Evolutionary conservation across 2,888 invertebrate genomes (phyloP), one percentile per base, ranked within the genome.

Genomic region (Zootermopsis nevadensis): DNA sequence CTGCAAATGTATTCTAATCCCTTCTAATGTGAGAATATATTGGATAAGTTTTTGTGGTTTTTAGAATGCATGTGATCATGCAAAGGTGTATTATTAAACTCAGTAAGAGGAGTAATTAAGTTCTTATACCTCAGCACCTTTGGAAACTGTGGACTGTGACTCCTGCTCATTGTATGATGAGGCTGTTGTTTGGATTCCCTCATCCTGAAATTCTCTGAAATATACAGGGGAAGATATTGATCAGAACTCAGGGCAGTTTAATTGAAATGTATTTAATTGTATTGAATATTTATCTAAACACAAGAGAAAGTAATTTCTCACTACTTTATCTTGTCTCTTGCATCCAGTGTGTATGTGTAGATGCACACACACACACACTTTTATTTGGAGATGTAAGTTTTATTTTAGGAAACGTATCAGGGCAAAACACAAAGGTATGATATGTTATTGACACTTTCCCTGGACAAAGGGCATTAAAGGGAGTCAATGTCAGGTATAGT

Each of bases 131-230:
- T 69, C 77, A 35, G 30, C 79, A 66, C 35, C 31, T 66, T 33
- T 38, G 6, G 24, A 35, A 19, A 69, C 48, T 24, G 31, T n/a
- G 2, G 31, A 31, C 77, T 82, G 82, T 24, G 77, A 66, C 35
- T 79, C 82, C 42, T 77, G 55, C 48, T 82, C 82, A 19, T 67
- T 48, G 60, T 35, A 82, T 38, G 38, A 74, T 30, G 35, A 76
- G 38, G 38, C 67, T 38, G 31, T 24, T 77, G 82, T 82, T 53
- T 82, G 82, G 22, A 35, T 31, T 42, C 38, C 66, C 3, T 19
- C 55, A 38, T 66, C 22, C 76, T 77, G 30, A 10, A 79, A 19
- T 30, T 69, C 38, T 30, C 82, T 82, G 67, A 31, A 82, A 82
- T 22, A 66, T 30, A 27, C 33, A 53, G n/a, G 30, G 22, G 12